Evolutionary conservation across 1,140 invertebrate species (phyloP).

Genomic region (Gryon sp.): DNA sequence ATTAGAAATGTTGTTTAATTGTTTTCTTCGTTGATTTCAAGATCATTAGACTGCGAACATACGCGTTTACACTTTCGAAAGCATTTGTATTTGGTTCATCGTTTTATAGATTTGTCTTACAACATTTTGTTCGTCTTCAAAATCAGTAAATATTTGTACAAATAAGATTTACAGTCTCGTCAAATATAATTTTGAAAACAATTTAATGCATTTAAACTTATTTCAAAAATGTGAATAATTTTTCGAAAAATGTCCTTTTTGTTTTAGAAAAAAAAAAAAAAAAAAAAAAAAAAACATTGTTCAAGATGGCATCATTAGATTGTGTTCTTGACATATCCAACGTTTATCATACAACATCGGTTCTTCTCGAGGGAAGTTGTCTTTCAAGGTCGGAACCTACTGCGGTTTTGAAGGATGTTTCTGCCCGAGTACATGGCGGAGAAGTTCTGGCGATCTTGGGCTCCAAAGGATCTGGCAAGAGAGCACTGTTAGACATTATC

Average conservation of each 20-base stretch:
- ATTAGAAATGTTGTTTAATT: slow-evolving; percentile 43
- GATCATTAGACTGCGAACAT: slow-evolving; percentile 37
- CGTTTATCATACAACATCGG: slow-evolving; percentile 88
- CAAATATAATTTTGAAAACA: too few relatives aligned
- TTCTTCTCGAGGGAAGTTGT: slow-evolving; percentile 72
- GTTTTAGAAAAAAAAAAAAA: slow-evolving; percentile 16
- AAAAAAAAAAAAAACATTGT: too few relatives aligned
- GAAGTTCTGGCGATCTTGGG: slow-evolving; percentile 95
- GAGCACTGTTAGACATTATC: slow-evolving; percentile 93
- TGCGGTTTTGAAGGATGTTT: slow-evolving; percentile 92
- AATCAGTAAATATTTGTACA: too few relatives aligned
- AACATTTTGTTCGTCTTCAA: too few relatives aligned
- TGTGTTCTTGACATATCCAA: slow-evolving; percentile 92
- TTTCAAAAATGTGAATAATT: too few relatives aligned
- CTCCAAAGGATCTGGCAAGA: slow-evolving; percentile 96
- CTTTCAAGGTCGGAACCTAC: slow-evolving; percentile 74
- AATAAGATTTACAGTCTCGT: too few relatives aligned
- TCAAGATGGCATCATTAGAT: slow-evolving; percentile 87
- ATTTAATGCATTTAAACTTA: too few relatives aligned
- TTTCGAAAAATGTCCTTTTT: neutral
- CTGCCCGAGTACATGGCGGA: slow-evolving; percentile 92
- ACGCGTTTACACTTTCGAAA: slow-evolving; percentile 24
- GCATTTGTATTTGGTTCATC: too few relatives aligned
- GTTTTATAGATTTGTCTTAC: too few relatives aligned
- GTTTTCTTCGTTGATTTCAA: slow-evolving; percentile 30